Base-by-base conservation (phyloP, 2,113 vertebrate species). In the Theropithecus gelada region DNA sequence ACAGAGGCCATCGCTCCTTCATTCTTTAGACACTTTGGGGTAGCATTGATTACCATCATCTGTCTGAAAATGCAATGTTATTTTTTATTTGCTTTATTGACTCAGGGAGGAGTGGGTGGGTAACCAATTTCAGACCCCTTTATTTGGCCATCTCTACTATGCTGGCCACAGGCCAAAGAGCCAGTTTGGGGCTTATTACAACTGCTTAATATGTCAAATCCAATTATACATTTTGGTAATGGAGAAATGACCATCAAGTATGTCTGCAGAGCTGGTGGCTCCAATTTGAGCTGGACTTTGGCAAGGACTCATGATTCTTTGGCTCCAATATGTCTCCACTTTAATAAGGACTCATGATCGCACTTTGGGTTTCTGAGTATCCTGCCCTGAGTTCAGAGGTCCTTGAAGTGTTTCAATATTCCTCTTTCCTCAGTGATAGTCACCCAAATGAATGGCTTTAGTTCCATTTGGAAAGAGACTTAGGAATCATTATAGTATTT, bases 301-400 rank as follows among this genome's bases (percentile, higher is more conserved):
- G 12, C 38, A 92, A 83, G 43, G 27, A 66, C 7, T 73, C 52
- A 13, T 66, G 66, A 57, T 75, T 30, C 23, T 20, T 45, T 25
- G 3, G 25, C 27, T 23, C 14, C 32, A 3, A 4, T 27, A 5
- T 1, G 1, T 88, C 23, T 38, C 13, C 38, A 5, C 4, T 38
- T 18, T 13, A 66, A 22, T 3, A 35, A 16, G 35, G 86, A 86
- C 17, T 17, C 27, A 32, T 12, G 6, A 23, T 27, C 0, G 35
- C 30, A n/a, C 23, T 30, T 25, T 40, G 20, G 20, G 8, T 75
- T 64, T 85, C 72, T 94, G 79, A 20, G 20, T 70, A 48, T 48
- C 38, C 40, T 66, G 23, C 22, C 16, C 5, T 43, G 11, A 66
- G n/a, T 73, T 27, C 4, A 38, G 59, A 48, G 6, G 23, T 50